Evolutionary conservation across 2,888 invertebrate genomes (phyloP).

Genomic region (Caenorhabditis zanzibari): DNA sequence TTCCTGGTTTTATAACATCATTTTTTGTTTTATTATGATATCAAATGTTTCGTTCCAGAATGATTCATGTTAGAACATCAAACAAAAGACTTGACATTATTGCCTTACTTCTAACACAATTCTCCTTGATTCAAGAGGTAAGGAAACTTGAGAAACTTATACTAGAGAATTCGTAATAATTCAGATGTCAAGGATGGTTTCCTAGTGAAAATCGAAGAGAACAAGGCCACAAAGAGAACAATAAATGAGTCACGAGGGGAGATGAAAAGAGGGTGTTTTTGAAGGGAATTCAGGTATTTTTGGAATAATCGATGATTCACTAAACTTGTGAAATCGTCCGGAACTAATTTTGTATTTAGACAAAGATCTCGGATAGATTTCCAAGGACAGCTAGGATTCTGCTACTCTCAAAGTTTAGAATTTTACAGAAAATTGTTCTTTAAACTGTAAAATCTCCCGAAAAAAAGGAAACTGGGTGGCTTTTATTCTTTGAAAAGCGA

Average conservation of each 20-base stretch:
- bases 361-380: too few species aligned
- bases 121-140: slow-evolving; percentile 23
- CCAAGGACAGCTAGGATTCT: too few species aligned
- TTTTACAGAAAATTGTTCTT: too few species aligned
- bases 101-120: background rate
- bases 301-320: background rate
- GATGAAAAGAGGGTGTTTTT: background rate
- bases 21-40: background rate
- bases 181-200: slow-evolving; percentile 12
- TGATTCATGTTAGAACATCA: background rate
- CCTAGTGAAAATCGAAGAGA: slow-evolving; percentile 15
- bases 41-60: background rate
- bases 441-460: background rate
- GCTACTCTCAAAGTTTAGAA: too few species aligned
- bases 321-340: background rate
- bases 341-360: too few species aligned
- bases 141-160: too few species aligned
- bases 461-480: slow-evolving; percentile 15
- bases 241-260: background rate
- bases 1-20: background rate
- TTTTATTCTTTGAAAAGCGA: background rate
- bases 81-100: background rate
- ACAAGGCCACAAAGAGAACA: slow-evolving; percentile 8
- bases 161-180: background rate
- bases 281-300: slow-evolving; percentile 8